phyloP scores from a whole-genome alignment of 2,113 vertebrate species.

The Tenrec ecaudatus region DNA sequence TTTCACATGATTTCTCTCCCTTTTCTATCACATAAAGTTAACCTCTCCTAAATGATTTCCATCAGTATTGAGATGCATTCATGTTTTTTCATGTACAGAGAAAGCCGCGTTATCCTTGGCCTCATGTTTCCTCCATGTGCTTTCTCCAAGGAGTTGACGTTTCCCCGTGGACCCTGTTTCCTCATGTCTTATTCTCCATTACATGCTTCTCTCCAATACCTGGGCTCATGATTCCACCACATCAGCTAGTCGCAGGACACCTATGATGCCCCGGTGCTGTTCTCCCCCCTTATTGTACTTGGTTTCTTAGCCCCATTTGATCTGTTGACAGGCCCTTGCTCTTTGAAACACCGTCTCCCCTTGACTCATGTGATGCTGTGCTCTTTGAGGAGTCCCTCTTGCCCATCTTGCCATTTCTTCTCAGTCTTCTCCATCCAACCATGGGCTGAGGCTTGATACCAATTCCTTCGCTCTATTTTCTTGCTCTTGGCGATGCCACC shows the following conservation, averaged over 20 bases:
- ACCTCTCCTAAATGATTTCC: background rate
- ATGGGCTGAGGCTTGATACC: background rate
- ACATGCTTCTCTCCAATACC: background rate
- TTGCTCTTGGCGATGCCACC: background rate
- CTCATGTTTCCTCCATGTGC: background rate
- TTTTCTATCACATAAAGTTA: slow-evolving; percentile 17
- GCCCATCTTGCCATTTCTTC: background rate
- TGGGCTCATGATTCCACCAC: background rate
- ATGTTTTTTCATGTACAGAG: background rate
- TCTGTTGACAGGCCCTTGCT: background rate
- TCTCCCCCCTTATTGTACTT: slow-evolving; percentile 28
- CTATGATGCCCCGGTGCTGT: background rate
- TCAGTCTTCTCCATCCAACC: background rate
- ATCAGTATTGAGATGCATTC: background rate
- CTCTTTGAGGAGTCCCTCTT: background rate
- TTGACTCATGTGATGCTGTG: background rate
- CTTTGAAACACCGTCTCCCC: background rate
- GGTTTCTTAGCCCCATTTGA: background rate
- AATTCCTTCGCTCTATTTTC: background rate
- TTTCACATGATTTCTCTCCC: background rate
- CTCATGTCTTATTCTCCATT: background rate
- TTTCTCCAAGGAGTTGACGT: background rate
- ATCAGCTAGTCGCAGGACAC: background rate
- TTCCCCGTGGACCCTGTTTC: background rate
- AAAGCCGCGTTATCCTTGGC: background rate